A percentile compares a stretch with the other conserved stretches of the same genome.
These are phyloP conservation scores for Drosophila fungiperda DNA, from an alignment of 2,888 invertebrate genomes.

Conservation along the genomic window DNA sequence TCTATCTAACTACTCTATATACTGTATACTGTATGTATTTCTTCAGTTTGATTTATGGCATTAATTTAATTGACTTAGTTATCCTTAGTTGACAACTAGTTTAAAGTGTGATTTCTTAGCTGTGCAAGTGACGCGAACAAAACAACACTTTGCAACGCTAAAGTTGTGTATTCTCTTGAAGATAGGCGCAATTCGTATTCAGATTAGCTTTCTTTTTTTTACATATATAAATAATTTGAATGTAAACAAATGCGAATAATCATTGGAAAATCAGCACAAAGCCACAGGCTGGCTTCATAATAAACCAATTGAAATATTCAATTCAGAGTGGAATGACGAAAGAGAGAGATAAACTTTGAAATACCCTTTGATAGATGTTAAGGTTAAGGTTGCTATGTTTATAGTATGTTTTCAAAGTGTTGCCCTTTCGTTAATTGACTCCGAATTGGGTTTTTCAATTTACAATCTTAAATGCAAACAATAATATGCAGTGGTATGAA, in stretches of 20 bases:
- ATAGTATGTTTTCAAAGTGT: background rate
- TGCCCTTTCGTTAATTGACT: background rate
- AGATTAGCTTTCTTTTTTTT: slow-evolving; percentile 21
- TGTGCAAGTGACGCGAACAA: slow-evolving; percentile 65
- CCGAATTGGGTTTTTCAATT: background rate
- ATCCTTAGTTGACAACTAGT: slow-evolving; percentile 34
- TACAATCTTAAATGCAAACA: background rate
- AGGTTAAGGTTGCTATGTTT: background rate
- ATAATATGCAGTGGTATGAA: background rate
- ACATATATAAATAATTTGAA: slow-evolving; percentile 9
- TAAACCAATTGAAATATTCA: background rate
- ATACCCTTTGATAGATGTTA: background rate
- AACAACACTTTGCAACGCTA: slow-evolving; percentile 37
- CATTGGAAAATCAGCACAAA: slow-evolving; percentile 2
- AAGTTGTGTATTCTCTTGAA: slow-evolving; percentile 45
- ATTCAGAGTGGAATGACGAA: background rate
- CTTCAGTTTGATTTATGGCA: slow-evolving; percentile 34
- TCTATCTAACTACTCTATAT: slow-evolving; percentile 25
- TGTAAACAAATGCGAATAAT: background rate
- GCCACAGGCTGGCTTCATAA: slow-evolving; percentile 4
- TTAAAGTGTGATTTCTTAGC: slow-evolving; percentile 31
- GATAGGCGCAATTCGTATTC: slow-evolving; percentile 32
- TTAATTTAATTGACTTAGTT: slow-evolving; percentile 36
- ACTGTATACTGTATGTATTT: slow-evolving; percentile 39
- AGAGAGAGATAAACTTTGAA: background rate